A percentile compares a stretch with the other conserved stretches of the same genome.
phyloP scores from a whole-genome alignment of 2,888 invertebrate genomes.

The Leucozona laternaria region DNA sequence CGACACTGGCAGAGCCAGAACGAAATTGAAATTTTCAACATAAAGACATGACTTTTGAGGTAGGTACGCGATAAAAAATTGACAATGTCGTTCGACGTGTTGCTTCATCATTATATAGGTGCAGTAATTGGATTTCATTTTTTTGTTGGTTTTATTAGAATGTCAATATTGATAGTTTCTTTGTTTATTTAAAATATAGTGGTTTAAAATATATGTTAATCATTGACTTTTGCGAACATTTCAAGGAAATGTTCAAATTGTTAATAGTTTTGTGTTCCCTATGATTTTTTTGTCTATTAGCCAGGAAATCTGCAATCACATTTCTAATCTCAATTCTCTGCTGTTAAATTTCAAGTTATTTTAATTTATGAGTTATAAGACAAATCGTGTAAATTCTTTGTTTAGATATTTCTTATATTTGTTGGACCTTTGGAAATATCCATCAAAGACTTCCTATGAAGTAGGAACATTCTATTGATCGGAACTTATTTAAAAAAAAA shows the following conservation, averaged over 20 bases:
- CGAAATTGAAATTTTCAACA: constrained; percentile 49
- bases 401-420: too few relatives aligned
- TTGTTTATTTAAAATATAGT: constrained; percentile 39
- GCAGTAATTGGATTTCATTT: constrained; percentile 43
- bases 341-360: too few relatives aligned
- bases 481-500: too few relatives aligned
- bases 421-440: too few relatives aligned
- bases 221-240: background rate
- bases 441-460: too few relatives aligned
- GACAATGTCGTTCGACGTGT: constrained; percentile 36
- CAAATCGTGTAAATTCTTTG: too few relatives aligned
- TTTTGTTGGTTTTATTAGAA: constrained; percentile 35
- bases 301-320: too few relatives aligned
- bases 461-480: too few relatives aligned
- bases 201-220: constrained; percentile 9
- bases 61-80: constrained; percentile 46
- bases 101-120: constrained; percentile 22
- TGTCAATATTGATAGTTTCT: constrained; percentile 52
- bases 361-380: too few relatives aligned
- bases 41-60: constrained; percentile 54
- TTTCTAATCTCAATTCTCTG: too few relatives aligned
- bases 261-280: background rate
- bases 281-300: too few relatives aligned
- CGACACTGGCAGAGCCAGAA: constrained; percentile 9
- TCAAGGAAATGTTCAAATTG: background rate